Evolutionary conservation across 2,888 invertebrate genomes (phyloP).

Genomic region (Salpingus planirostris): DNA sequence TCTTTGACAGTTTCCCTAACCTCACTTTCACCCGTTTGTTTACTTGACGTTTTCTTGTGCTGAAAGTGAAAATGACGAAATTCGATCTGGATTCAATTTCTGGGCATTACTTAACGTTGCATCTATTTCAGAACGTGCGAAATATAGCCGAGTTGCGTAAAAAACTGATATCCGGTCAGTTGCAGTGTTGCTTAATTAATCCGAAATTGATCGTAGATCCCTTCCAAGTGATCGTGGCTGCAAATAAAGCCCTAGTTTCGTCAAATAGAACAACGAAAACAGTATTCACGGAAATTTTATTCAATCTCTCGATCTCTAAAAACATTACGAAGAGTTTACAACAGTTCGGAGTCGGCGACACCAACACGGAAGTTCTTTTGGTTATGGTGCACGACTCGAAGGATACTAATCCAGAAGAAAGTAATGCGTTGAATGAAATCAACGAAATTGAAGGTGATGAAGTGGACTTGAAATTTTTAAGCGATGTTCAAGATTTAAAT

Average conservation of each 20-base stretch:
- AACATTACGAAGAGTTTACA: constrained; percentile 60
- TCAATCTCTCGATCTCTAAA: constrained; percentile 57
- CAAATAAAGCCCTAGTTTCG: constrained; percentile 54
- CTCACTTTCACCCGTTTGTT: too few species aligned
- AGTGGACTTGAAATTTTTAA: constrained; percentile 43
- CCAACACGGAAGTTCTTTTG: constrained; percentile 43
- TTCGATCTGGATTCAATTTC: constrained; percentile 27
- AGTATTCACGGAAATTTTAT: constrained; percentile 57
- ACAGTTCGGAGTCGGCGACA: constrained; percentile 53
- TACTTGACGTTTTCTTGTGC: too few species aligned
- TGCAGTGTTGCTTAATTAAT: constrained; percentile 56
- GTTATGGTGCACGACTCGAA: too few species aligned
- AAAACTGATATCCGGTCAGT: constrained; percentile 47
- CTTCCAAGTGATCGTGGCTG: constrained; percentile 55
- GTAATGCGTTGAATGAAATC: constrained; percentile 31
- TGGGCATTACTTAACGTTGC: constrained; percentile 33
- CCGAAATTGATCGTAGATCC: constrained; percentile 52
- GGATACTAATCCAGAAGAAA: constrained; percentile 29
- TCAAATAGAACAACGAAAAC: constrained; percentile 53
- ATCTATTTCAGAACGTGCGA: constrained; percentile 49
- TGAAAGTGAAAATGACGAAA: constrained; percentile 9
- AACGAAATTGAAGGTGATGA: constrained; percentile 48
- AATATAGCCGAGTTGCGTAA: constrained; percentile 49
- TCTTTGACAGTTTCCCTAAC: too few species aligned
- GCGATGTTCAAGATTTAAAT: constrained; percentile 42